Conservation (phyloP, 2,888 invertebrate species). For the Campoplex capitator region DNA sequence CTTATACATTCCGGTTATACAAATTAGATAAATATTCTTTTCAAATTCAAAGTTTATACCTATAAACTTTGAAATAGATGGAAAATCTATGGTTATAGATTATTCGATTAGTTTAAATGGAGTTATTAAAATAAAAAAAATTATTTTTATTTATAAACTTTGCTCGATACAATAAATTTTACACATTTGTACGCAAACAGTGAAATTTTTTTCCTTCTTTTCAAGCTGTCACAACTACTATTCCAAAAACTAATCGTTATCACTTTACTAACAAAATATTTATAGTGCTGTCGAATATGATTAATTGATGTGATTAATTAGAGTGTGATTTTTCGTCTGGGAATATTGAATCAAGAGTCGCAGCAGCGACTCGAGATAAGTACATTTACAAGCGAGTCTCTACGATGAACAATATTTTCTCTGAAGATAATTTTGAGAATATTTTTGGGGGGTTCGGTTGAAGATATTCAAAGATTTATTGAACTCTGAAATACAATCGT, state of each 20-base stretch:
- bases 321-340: not conserved
- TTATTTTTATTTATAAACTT: slow-evolving; percentile 7
- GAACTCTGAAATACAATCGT: not conserved
- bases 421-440: not conserved
- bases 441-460: not conserved
- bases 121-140: not conserved
- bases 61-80: not conserved
- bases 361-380: too few relatives aligned
- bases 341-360: not conserved
- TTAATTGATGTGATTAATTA: not conserved
- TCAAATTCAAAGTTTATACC: not conserved
- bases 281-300: not conserved
- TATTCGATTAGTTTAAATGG: not conserved
- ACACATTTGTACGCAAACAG: not conserved
- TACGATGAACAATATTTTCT: too few relatives aligned
- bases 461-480: not conserved
- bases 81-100: too few relatives aligned
- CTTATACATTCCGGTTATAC: not conserved
- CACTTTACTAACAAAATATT: not conserved
- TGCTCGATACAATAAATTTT: not conserved
- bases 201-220: not conserved
- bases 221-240: not conserved
- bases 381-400: too few relatives aligned
- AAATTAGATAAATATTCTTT: not conserved
- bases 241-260: not conserved